These are phyloP conservation scores for Ecliptopera silaceata DNA, from an alignment of 2,888 invertebrate genomes.

Conservation along the genomic window DNA sequence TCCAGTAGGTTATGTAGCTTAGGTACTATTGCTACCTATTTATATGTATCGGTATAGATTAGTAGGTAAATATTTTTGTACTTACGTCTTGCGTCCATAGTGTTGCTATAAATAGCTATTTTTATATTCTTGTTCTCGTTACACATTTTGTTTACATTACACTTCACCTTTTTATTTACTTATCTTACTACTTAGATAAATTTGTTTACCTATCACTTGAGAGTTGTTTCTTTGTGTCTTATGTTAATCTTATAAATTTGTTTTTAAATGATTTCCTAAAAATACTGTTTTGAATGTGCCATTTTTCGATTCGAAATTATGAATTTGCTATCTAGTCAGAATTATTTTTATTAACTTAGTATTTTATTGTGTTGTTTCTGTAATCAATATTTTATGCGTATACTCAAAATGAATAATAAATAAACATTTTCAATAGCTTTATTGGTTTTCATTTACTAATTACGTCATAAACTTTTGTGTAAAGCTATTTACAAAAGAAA, in stretches of 20 bases:
- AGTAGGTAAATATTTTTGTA: slow-evolving; percentile 23
- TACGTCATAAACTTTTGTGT: slow-evolving; percentile 30
- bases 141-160: slow-evolving; percentile 1
- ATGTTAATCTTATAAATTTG: too few relatives aligned
- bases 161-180: slow-evolving; percentile 5
- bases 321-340: slow-evolving; percentile 29
- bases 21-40: not conserved
- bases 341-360: slow-evolving; percentile 6
- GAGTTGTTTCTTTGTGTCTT: not conserved
- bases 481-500: slow-evolving; percentile 75
- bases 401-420: slow-evolving; percentile 26
- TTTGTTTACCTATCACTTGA: not conserved
- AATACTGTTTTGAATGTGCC: slow-evolving; percentile 7
- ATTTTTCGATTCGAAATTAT: slow-evolving; percentile 9
- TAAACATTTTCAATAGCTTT: slow-evolving; percentile 21
- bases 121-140: slow-evolving; percentile 9
- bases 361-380: not conserved
- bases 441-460: slow-evolving; percentile 28
- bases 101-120: slow-evolving; percentile 12
- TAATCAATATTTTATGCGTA: not conserved
- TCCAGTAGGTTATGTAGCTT: not conserved
- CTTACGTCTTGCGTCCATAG: slow-evolving; percentile 18
- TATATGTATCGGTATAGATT: not conserved
- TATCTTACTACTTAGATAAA: not conserved
- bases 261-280: not conserved